Base-by-base conservation (phyloP, 1,140 invertebrate species). In the Metaphire vulgaris region DNA sequence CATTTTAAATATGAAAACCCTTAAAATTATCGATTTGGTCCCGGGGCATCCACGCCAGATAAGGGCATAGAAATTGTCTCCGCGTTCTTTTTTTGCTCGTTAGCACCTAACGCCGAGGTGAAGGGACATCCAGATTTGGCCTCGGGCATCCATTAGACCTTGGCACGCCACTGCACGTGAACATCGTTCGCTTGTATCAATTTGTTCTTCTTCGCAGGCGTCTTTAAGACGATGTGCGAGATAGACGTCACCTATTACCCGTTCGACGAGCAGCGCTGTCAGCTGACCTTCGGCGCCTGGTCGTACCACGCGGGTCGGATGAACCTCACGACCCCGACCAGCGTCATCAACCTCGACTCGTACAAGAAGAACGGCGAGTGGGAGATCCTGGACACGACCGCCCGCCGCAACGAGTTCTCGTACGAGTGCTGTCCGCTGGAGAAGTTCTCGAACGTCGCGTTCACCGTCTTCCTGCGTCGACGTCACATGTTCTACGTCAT, bases 231-330 rank as follows among this genome's bases (percentile, higher is more conserved):
- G 1, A 76, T 78, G 74, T 78, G 77, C 67, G 41, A n/a, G 31
- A 76, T 78, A 21, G 74, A 78, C 70, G 75, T 78, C 1, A 76
- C 69, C n/a, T 76, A 71, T 33, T 78, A 78, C 26, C 77, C 77
- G 30, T 78, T 78, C 64, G 77, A 78, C 71, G 70, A 74, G 33
- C 77, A 78, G 66, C 28, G 29, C 14, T 78, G 77, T 41, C 26
- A 72, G 28, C 71, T 78, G 69, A 69, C 32, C 31, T 78, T 78
- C 56, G 77, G 77, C 2, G 74, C 77, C 1, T 78, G 77, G 77
- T 76, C 74, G 0, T 78, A 78, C 33, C 74, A 78, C 41, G 75
- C 74, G 21, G 33, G 30, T 26, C 76, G 75, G 64, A 78, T 78
- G 77, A 78, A 78, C 69, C 69, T 78, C 56, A 66, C 74, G 6